Base-by-base conservation (phyloP, 2,797 vertebrate genomes). In the Chloroceryle amazona region DNA sequence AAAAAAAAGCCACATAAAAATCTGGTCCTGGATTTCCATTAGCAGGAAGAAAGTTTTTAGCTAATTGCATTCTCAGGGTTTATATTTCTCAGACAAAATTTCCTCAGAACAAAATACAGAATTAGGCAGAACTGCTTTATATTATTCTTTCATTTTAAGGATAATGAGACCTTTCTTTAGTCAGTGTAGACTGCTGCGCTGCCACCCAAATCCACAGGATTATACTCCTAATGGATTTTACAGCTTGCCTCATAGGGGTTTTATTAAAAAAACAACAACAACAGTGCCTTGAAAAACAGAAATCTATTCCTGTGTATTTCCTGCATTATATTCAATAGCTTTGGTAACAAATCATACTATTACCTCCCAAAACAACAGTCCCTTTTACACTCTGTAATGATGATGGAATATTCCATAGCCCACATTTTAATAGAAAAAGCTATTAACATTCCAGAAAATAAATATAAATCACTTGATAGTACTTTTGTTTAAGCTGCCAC, bases 271-370 rank as follows among this genome's bases (percentile, higher is more conserved):
- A 26, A 28, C 26, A 49, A 15, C 13, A 49, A 51, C 10, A 26
- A 51, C 5, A 51, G 35, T 26, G 46, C 58, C 58, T 51, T 46
- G 37, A 81, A 95, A 90, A 25, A 61, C n/a, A 63, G 31, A 75
- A 67, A 83, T 39, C 71, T 33, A 54, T 79, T 61, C 42, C 11
- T 49, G 63, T 75, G 51, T 63, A 57, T 75, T 55, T 90, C 86
- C 76, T 81, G 61, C 75, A 83, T 10, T 91, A n/a, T 15, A 33
- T 88, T 89, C 16, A 15, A 49, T 16, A 87, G 58, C 23, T 80
- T 86, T 88, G 92, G 72, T 86, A 95, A 95, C 90, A 97, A 96
- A 96, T 82, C 96, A 92, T 49, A 37, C 63, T 39, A 73, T 66
- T 76, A 16, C 37, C 82, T 91, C 61, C 63, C 61, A 94, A 92